Evolutionary conservation across 1,140 invertebrate genomes (phyloP), one percentile per base, ranked within the genome.

Genomic region (Chelonus insularis): DNA sequence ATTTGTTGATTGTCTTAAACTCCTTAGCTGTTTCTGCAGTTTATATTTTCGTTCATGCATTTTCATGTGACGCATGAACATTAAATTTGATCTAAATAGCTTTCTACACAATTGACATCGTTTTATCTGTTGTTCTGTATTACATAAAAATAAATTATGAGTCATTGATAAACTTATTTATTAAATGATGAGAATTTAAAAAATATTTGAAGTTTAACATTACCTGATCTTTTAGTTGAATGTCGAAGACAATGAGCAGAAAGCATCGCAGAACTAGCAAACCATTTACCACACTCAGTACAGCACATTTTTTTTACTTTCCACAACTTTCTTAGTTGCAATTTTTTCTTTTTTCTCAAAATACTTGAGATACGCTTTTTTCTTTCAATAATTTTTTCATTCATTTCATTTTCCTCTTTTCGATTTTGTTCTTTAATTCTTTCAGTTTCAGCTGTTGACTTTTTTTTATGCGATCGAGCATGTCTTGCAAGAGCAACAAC

Each of bases 401-500:
- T 34, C 63, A 63, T 7, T 45, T 32, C 39, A 45, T 32, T 37
- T 41, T 61, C 14, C 23, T 23, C 0, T 47, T 16, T 0, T 29
- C 41, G 4, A 7, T 16, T 18, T 20, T 11, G 4, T 14, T 55
- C 5, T 45, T 14, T 41, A 18, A 32, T 3, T 16, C 16, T 8
- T 6, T 12, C 48, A 14, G n/a, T 1, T 14, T 18, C 20, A 6
- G 20, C 36, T 2, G 34, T 18, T n/a, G 14, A 18, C 41, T 72
- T 78, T 20, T 59, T 68, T 12, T 71, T 68, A 60, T 82, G 80
- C 55, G 68, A 63, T 4, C 77, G 68, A 0, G 74, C 75, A 20
- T 82, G 80, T 47, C 80, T 72, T 0, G 80, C 80, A n/a, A 81
- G 60, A 0, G 71, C 68, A 2, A 82, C 70, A 1, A 73, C 78